A percentile compares a stretch with the other conserved stretches of the same genome.
Evolutionary conservation across 2,888 invertebrate genomes (phyloP).

Genomic region (Cartodere bifasciata): DNA sequence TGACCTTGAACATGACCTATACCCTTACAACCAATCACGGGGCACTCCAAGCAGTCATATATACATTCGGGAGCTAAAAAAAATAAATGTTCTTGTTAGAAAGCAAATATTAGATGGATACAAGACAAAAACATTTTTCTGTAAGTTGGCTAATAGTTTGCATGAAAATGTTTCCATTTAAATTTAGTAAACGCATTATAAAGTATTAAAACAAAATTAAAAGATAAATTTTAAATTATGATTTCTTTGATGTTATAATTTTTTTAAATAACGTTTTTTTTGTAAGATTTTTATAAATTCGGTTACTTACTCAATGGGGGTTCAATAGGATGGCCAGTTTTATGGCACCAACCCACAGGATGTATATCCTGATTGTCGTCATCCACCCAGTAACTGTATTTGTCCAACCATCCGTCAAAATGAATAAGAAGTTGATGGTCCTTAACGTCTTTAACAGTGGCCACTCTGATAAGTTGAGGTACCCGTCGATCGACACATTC

Average conservation of each 20-base stretch:
- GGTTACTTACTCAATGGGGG: constrained; percentile 59
- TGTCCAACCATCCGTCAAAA: constrained; percentile 81
- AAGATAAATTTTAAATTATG: too few species aligned
- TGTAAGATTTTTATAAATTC: neutral
- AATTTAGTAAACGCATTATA: too few species aligned
- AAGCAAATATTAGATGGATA: too few species aligned
- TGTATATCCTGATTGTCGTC: constrained; percentile 85
- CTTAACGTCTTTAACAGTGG: constrained; percentile 63
- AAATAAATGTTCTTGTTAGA: too few species aligned
- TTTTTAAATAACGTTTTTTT: too few species aligned
- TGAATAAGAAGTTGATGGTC: constrained; percentile 65
- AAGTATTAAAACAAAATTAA: too few species aligned
- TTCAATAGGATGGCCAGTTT: constrained; percentile 77
- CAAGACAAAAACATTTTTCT: too few species aligned
- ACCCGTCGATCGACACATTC: constrained; percentile 79
- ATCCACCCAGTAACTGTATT: constrained; percentile 78
- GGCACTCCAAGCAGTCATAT: constrained; percentile 53
- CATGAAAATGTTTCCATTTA: too few species aligned
- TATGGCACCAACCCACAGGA: constrained; percentile 83
- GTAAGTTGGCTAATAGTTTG: too few species aligned
- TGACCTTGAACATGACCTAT: constrained; percentile 78
- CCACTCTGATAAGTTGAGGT: constrained; percentile 74
- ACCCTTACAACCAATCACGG: constrained; percentile 77
- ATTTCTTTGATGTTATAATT: too few species aligned
- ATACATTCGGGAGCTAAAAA: constrained; percentile 50